Percentiles rank a stretch among this genome's conserved stretches.
phyloP scores from a whole-genome alignment of 2,113 vertebrate genomes.

The Eidolon helvum region DNA sequence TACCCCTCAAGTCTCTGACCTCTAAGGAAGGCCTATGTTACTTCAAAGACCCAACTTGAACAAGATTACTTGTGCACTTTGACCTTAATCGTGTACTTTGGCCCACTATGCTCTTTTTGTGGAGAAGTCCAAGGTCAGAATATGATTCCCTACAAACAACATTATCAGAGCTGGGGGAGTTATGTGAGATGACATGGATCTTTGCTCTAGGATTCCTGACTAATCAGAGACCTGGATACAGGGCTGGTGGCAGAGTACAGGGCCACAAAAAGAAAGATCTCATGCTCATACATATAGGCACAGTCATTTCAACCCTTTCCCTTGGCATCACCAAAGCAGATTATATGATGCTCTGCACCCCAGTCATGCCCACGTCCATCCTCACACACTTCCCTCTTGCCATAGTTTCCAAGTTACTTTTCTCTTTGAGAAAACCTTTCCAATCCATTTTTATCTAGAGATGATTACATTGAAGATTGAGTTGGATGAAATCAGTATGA shows the following conservation, averaged over 20 bases:
- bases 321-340: background rate
- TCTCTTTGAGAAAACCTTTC: background rate
- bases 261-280: background rate
- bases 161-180: no score
- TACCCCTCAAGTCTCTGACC: background rate
- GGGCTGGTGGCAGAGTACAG: background rate
- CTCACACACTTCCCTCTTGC: background rate
- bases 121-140: background rate
- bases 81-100: background rate
- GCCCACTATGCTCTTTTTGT: background rate
- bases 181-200: background rate
- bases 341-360: background rate
- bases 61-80: background rate
- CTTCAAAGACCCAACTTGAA: background rate
- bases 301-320: background rate
- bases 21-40: background rate
- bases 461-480: background rate
- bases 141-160: background rate
- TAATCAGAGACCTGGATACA: background rate
- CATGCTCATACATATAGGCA: accelerated
- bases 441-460: background rate
- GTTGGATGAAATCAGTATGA: background rate
- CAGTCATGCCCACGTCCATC: no score
- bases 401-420: background rate
- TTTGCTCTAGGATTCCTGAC: background rate